Base-by-base conservation (phyloP, 23 tunicate species). In the Aplidium turbinatum region DNA sequence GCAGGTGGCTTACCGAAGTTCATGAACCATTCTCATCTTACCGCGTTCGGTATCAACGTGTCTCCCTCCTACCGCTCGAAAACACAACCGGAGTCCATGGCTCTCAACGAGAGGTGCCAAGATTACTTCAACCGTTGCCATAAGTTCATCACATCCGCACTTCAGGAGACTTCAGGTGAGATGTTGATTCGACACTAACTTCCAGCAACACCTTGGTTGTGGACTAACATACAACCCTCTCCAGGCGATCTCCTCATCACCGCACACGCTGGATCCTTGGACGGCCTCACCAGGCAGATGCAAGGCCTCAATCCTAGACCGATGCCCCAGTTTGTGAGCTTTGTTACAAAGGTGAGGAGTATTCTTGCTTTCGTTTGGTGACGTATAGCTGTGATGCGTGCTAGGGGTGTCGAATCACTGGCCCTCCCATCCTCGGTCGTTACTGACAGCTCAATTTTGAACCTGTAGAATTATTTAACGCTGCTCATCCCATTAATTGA, bases 231-330 rank as follows among this genome's bases (percentile, higher is more conserved):
- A n/a, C n/a, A n/a, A n/a, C n/a, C n/a, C n/a, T 29, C 53, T 60
- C 47, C 83, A 91, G 97, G 97, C 34, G 97, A 91, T 51, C 68
- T 91, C 18, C 39, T 91, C 35, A 84, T 91, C 5, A 35, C 62
- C 19, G 91, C 86, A 6, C 97, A 91, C 57, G 97, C 97, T 23
- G 97, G 87, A 2, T 84, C 97, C 2, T 58, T 91, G 16, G 97
- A 91, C 57, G 91, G 87, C 3, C 32, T 91, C 40, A 75, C 97
- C 3, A 73, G 97, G 16, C 92, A 91, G 73, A 33, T 91, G 26
- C 97, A 91, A 66, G 97, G 97, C 2, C 57, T 91, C 33, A 84
- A 80, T 57, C 86, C 97, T 2, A 56, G 97, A 36, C 77, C 82
- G 4, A 91, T 84, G 97, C 83, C 97, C 0, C 92, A 91, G 42